These are phyloP conservation scores for Dendronephthya gigantea DNA, from an alignment of 64 coral and sea anemone species.

Conservation along the genomic window DNA sequence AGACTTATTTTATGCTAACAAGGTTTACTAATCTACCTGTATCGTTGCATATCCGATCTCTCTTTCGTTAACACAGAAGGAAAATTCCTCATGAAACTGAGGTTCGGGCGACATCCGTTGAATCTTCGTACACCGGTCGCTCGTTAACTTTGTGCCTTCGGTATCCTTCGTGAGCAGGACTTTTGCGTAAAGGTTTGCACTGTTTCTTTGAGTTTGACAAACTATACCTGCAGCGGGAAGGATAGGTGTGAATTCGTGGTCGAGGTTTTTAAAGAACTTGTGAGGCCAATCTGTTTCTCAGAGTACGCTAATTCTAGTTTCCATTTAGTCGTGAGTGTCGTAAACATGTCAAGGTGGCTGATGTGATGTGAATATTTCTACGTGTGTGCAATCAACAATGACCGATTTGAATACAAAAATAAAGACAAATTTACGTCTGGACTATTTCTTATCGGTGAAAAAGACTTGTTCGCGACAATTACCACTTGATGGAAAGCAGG, in stretches of 20 bases:
- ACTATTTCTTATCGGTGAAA: too few relatives aligned
- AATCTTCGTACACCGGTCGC: neutral
- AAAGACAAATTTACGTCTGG: too few relatives aligned
- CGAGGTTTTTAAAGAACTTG: too few relatives aligned
- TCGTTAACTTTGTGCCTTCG: neutral
- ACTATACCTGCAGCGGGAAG: neutral
- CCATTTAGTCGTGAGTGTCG: too few relatives aligned
- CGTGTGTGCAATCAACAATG: too few relatives aligned
- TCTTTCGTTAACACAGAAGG: neutral
- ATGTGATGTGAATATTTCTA: too few relatives aligned
- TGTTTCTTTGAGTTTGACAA: neutral
- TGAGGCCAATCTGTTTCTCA: too few relatives aligned
- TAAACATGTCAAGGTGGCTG: too few relatives aligned
- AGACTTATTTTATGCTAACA: neutral
- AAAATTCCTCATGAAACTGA: conserved; percentile 14
- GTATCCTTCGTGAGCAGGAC: conserved; percentile 8
- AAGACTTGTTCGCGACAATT: too few relatives aligned
- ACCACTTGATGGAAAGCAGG: too few relatives aligned
- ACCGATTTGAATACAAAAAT: too few relatives aligned
- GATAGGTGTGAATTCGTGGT: neutral
- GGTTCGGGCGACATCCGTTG: neutral
- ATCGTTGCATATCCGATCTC: neutral
- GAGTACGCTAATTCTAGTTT: too few relatives aligned
- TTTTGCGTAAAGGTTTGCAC: neutral
- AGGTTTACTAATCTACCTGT: neutral